Base-by-base conservation (phyloP, 2,888 invertebrate species). In the Drosophila nr. perissopoda region DNA sequence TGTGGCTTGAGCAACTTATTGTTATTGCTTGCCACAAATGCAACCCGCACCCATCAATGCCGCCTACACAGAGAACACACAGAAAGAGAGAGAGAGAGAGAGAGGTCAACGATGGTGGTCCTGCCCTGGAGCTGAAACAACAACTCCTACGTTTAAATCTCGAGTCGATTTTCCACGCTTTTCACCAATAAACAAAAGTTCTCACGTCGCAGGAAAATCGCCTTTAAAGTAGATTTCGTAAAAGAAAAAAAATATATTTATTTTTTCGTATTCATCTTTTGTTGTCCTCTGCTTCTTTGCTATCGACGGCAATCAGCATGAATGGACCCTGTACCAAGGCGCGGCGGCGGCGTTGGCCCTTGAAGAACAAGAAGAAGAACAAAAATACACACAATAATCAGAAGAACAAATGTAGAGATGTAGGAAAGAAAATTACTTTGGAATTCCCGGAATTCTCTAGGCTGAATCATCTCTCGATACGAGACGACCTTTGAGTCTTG, bases 381-480 rank as follows among this genome's bases (percentile, higher is more conserved):
- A 45, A 53, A 36, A 40, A 48, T 52, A 57, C 57, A 57, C 13
- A 52, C 45, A 61, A 56, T 45, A 34, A 64, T 59, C 58, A 77
- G 59, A 69, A 73, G 56, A 73, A 62, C 70, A 69, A 67, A 33
- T 33, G 33, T 33, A 10, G 33, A 79, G 69, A 74, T 70, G 66
- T 64, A 70, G 76, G 70, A 82, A 87, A 56, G 75, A 82, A 89
- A 90, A 85, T 80, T 85, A 82, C 70, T 62, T 76, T 77, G 83
- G 83, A 89, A 89, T 86, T 88, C 87, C 90, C 78, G 78, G 90
- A 87, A 87, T 88, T 89, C 64, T 86, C 66, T 56, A 57, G 45
- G 80, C 80, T 85, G 88, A 85, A 87, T 89, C 88, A 89, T 87
- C 87, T 79, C 63, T 31, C 52, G 56, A 74, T 56, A 59, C 67